Base-by-base conservation (phyloP, 2,888 invertebrate species). In the Hemicrepidius hirtus region DNA sequence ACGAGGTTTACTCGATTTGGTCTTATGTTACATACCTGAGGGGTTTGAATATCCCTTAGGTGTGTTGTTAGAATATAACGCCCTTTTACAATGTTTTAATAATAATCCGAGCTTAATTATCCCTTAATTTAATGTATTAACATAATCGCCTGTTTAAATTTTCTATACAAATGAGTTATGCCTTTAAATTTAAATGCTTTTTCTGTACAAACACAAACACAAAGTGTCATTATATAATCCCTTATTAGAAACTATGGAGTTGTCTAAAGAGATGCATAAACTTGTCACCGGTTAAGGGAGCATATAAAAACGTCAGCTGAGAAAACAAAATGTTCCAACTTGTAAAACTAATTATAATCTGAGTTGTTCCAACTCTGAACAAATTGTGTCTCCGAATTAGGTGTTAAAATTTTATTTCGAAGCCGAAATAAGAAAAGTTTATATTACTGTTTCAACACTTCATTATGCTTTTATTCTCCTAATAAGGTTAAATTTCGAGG, bases 381-480 rank as follows among this genome's bases (percentile, higher is more conserved):
- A 81, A 82, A 82, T 80, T 79, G 82, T 78, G 75, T 79, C 77
- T 76, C 80, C 79, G 79, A 80, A 82, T 81, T 82, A 82, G 81
- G 82, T 83, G 82, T 82, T 83, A 83, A 84, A 83, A 83, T 84
- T 83, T 83, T 83, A 83, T 82, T 81, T 82, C 73, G 78, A 66
- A 66, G 77, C 76, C 79, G 82, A 85, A 85, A 85, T 85, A 85
- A 85, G 85, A 83, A 85, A 85, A 85, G 84, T 85, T 85, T 85
- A 84, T 84, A 85, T 82, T 83, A 80, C 81, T 78, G 80, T 81
- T 77, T 79, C 77, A 79, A 80, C 83, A 83, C 83, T 84, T 85
- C 84, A 84, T 85, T 84, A 84, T 82, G 80, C 80, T 81, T 81
- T 82, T 82, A 76, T 79, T 79, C 78, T 77, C 75, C 75, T 81